Evolutionary conservation across 92 coral and sea anemone genomes (phyloP).

Genomic region (Chrysogorgia sp.): DNA sequence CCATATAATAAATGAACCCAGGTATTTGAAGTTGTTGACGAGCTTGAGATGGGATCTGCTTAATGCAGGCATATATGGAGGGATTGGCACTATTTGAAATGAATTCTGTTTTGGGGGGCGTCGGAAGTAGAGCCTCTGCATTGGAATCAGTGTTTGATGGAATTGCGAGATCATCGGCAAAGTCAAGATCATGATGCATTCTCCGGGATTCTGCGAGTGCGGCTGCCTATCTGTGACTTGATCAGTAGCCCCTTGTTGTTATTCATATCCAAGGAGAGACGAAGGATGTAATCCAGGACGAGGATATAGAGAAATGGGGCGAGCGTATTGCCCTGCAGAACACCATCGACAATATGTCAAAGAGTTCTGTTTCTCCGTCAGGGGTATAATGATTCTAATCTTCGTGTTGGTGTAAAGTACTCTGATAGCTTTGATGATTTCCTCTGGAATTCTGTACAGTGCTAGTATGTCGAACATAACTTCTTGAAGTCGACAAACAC

Average conservation of each 20-base stretch:
- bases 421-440: too few species aligned
- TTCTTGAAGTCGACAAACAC: too few species aligned
- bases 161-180: conserved; percentile 13
- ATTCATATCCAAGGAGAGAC: background rate
- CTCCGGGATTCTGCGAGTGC: conserved; percentile 13
- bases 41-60: background rate
- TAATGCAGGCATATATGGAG: background rate
- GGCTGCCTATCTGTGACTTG: background rate
- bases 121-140: conserved; percentile 35
- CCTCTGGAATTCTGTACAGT: too few species aligned
- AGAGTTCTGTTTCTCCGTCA: too few species aligned
- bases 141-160: background rate
- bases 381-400: too few species aligned
- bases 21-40: background rate
- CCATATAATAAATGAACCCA: too few species aligned
- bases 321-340: too few species aligned
- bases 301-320: conserved; percentile 15
- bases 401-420: too few species aligned
- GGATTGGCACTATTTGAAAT: background rate
- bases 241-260: background rate
- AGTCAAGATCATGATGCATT: conserved; percentile 54
- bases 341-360: too few species aligned
- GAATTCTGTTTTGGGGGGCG: conserved; percentile 2
- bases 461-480: too few species aligned
- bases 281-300: conserved; percentile 3